Conservation (phyloP, 2,113 vertebrate species). For the Lonchura striata region DNA sequence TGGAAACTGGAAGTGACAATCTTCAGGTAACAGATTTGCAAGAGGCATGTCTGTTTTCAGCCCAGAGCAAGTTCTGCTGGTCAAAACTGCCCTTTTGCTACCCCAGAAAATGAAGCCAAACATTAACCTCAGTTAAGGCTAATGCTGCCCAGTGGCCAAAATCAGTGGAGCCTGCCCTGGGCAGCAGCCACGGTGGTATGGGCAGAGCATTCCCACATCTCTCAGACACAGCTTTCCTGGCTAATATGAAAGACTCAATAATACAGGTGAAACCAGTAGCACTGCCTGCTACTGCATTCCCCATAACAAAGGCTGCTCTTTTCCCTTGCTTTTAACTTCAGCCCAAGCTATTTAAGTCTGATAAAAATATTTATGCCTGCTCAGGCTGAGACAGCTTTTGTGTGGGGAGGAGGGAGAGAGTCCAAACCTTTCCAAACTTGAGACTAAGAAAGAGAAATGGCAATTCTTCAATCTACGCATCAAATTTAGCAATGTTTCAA, state of each 20-base stretch:
- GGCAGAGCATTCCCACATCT: background rate
- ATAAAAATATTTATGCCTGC: conserved; percentile 43
- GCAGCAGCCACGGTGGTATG: background rate
- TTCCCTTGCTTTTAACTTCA: conserved; percentile 25
- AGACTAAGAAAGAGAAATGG: background rate
- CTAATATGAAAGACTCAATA: background rate
- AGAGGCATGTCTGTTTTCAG: background rate
- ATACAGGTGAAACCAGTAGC: conserved; percentile 38
- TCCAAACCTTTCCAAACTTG: background rate
- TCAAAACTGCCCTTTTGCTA: background rate
- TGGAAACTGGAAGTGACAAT: background rate
- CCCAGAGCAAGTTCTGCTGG: background rate
- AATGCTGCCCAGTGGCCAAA: background rate
- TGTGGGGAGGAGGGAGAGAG: background rate
- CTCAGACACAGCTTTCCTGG: background rate
- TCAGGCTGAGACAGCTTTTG: conserved; percentile 7
- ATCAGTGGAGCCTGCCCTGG: background rate
- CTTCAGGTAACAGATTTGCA: background rate
- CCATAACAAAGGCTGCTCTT: background rate
- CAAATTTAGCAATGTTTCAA: background rate
- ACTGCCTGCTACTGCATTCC: background rate
- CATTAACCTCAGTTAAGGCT: background rate
- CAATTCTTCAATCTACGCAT: background rate
- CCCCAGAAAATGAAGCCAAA: background rate
- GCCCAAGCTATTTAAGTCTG: conserved; percentile 9